These are phyloP conservation scores for Sitobion miscanthi DNA, from an alignment of 1,140 invertebrate genomes.

Conservation along the genomic window DNA sequence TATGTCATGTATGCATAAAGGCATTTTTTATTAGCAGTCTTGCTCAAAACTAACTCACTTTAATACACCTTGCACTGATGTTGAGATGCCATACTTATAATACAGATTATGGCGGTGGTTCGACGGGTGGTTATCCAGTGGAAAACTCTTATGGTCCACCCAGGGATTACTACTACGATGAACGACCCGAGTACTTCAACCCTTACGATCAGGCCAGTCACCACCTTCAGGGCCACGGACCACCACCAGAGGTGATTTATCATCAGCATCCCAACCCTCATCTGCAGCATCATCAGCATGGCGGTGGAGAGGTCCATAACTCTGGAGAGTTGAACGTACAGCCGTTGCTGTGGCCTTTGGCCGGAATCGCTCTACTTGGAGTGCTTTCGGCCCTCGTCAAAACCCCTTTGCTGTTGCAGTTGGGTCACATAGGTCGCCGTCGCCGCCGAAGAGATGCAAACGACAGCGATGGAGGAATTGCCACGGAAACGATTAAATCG, in stretches of 20 bases:
- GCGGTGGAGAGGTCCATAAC: not conserved
- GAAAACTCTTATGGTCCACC: not conserved
- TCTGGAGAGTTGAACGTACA: slow-evolving; percentile 57
- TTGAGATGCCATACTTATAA: not conserved
- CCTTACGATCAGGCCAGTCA: not conserved
- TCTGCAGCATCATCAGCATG: slow-evolving; percentile 42
- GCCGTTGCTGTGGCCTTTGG: slow-evolving; percentile 73
- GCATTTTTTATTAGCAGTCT: not conserved
- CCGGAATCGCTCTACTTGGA: slow-evolving; percentile 78
- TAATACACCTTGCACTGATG: not conserved
- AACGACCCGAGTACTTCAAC: not conserved
- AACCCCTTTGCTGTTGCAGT: slow-evolving; percentile 77
- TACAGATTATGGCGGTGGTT: not conserved
- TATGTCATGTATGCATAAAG: no score
- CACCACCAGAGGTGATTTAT: not conserved
- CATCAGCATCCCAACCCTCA: not conserved
- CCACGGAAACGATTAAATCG: not conserved
- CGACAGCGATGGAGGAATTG: not conserved
- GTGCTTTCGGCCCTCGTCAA: slow-evolving; percentile 78
- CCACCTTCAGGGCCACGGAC: not conserved
- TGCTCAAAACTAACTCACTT: not conserved
- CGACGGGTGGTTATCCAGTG: not conserved
- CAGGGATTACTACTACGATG: not conserved
- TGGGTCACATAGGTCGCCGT: slow-evolving; percentile 70
- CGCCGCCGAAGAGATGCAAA: slow-evolving; percentile 61